These are phyloP conservation scores for Urocyon cinereoargenteus DNA, from an alignment of 2,797 vertebrate species.

Conservation along the genomic window DNA sequence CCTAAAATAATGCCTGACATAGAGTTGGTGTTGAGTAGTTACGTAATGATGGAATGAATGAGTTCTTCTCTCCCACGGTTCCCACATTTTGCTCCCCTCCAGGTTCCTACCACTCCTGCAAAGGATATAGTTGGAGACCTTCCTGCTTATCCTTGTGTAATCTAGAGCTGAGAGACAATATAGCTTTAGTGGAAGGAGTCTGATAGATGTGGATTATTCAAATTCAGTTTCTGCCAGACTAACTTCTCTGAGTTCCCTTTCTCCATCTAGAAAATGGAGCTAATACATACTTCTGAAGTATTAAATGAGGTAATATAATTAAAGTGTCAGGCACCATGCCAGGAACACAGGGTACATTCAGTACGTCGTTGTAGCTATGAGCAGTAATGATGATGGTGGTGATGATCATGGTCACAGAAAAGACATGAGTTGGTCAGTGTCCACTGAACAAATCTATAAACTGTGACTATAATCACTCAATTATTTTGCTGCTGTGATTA, in stretches of 20 bases:
- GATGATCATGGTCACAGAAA: neutral
- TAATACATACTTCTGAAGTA: neutral
- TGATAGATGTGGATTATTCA: neutral
- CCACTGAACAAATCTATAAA: neutral
- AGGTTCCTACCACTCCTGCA: neutral
- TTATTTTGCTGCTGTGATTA: neutral
- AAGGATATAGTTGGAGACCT: neutral
- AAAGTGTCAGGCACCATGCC: neutral
- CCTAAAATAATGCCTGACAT: neutral
- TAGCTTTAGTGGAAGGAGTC: neutral
- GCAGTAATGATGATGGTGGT: neutral
- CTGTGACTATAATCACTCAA: neutral
- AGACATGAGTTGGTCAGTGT: neutral
- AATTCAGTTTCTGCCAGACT: neutral
- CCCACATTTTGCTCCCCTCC: neutral
- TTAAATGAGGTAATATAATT: neutral
- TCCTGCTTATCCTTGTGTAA: neutral
- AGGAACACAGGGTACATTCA: neutral
- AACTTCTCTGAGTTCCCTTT: neutral
- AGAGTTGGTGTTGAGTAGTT: neutral
- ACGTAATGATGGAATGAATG: neutral
- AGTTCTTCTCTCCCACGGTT: neutral
- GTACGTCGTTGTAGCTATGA: neutral
- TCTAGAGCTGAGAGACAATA: neutral
- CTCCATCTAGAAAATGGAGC: neutral